A percentile compares a stretch with the other conserved stretches of the same genome.
phyloP scores from a whole-genome alignment of 2,797 vertebrate species.

The Leptodactylus fallax region DNA sequence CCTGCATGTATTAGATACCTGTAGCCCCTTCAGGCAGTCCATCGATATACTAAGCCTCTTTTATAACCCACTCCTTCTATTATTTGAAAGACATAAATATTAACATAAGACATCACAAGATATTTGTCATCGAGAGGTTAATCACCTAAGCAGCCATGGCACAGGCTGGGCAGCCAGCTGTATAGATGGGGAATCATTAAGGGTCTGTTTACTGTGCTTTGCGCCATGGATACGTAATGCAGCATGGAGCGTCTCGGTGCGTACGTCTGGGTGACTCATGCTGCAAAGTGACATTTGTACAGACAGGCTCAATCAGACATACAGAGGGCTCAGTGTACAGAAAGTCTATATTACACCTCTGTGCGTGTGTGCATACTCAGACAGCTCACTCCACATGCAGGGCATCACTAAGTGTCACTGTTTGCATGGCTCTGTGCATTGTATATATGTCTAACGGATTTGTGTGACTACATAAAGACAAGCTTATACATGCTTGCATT shows the following conservation, averaged over 20 bases:
- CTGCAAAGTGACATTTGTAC: slow-evolving; percentile 48
- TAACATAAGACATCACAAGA: background rate
- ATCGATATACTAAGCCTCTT: no score
- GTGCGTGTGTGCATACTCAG: slow-evolving; percentile 34
- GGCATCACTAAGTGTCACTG: slow-evolving; percentile 30
- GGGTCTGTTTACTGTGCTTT: slow-evolving; percentile 46
- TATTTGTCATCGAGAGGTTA: slow-evolving; percentile 23
- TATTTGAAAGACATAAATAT: no score
- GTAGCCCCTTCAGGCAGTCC: no score
- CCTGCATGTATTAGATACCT: no score
- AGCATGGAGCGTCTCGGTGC: slow-evolving; percentile 14
- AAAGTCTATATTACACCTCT: slow-evolving; percentile 8
- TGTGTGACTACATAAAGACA: background rate
- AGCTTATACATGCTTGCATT: background rate
- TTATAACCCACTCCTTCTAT: no score
- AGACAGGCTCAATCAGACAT: slow-evolving; percentile 30
- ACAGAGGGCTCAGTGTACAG: slow-evolving; percentile 47
- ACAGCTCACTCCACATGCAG: background rate
- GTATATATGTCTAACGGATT: background rate
- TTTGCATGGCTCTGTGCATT: background rate
- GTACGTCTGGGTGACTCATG: slow-evolving; percentile 45
- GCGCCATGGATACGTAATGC: slow-evolving; percentile 49
- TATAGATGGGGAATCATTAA: slow-evolving; percentile 49
- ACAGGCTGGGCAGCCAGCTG: slow-evolving; percentile 13
- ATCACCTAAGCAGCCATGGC: background rate